Conservation (phyloP, 2,113 vertebrate genomes). For the Gadus chalcogrammus region DNA sequence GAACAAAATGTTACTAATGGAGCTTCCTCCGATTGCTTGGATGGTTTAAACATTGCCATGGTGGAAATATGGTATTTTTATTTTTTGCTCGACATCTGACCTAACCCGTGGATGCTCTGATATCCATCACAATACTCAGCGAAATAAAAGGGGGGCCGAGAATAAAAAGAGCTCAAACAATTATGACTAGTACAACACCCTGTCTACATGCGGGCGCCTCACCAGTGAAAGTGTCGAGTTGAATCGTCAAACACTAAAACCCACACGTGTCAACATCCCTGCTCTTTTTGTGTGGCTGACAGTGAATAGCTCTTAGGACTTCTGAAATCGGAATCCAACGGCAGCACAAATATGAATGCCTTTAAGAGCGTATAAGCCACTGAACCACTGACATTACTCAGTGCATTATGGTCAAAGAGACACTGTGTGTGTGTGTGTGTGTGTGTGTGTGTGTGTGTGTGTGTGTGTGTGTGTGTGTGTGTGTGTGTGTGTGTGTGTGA, state of each 20-base stretch:
- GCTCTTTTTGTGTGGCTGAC: constrained; percentile 30
- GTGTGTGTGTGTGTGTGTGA: no score
- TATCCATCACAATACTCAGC: constrained; percentile 58
- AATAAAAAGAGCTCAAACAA: constrained; percentile 45
- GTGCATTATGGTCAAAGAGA: neutral
- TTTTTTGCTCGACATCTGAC: constrained; percentile 58
- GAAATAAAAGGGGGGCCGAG: constrained; percentile 22
- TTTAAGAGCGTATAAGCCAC: constrained; percentile 13
- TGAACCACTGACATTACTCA: constrained; percentile 16
- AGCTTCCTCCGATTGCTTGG: constrained; percentile 44
- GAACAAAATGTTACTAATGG: constrained; percentile 24
- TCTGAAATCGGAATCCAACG: constrained; percentile 26
- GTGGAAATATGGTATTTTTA: constrained; percentile 45
- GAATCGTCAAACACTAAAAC: constrained; percentile 47
- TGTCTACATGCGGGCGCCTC: no score
- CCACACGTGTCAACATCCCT: constrained; percentile 30
- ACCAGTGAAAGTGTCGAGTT: neutral
- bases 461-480: no score
- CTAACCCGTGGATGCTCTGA: constrained; percentile 40
- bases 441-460: no score
- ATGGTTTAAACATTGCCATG: no score
- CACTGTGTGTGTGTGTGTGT: neutral
- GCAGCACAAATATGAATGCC: constrained; percentile 22
- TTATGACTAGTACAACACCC: constrained; percentile 44
- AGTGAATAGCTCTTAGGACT: constrained; percentile 32